Conservation (phyloP, 2,113 vertebrate species). For the Erythrocercus mccallii region DNA sequence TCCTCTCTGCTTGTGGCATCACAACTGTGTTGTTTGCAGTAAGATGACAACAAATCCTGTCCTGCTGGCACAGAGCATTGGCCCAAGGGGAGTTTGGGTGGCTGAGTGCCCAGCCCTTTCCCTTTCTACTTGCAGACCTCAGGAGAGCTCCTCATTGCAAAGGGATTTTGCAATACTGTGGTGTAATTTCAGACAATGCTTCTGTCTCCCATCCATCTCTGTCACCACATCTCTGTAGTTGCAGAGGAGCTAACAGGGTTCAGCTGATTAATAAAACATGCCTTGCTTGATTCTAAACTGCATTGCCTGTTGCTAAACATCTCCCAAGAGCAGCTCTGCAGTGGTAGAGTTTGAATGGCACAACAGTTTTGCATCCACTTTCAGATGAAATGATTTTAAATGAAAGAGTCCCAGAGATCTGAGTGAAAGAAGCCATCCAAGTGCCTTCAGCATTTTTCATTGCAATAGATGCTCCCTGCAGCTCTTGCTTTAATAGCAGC, state of each 20-base stretch:
- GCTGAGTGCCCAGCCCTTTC: neutral
- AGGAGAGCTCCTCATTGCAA: neutral
- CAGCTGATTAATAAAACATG: neutral
- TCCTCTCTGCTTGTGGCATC: neutral
- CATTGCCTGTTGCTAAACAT: neutral
- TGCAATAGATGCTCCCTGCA: neutral
- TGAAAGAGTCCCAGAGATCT: neutral
- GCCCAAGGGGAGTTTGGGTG: neutral
- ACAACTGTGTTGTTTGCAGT: neutral
- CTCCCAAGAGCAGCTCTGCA: neutral
- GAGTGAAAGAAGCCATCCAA: neutral
- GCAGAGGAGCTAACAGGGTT: neutral
- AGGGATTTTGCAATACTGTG: neutral
- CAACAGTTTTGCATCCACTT: neutral
- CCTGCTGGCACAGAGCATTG: neutral
- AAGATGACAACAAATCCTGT: neutral
- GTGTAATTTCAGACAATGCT: neutral
- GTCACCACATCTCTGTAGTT: rapidly evolving
- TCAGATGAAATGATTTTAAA: neutral
- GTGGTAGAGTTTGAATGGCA: neutral
- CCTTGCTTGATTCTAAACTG: neutral
- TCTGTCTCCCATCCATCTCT: neutral
- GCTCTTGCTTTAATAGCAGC: neutral
- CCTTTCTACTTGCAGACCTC: neutral
- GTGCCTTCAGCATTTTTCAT: neutral